Base-by-base conservation (phyloP, 1,140 invertebrate species). In the Battus philenor region DNA sequence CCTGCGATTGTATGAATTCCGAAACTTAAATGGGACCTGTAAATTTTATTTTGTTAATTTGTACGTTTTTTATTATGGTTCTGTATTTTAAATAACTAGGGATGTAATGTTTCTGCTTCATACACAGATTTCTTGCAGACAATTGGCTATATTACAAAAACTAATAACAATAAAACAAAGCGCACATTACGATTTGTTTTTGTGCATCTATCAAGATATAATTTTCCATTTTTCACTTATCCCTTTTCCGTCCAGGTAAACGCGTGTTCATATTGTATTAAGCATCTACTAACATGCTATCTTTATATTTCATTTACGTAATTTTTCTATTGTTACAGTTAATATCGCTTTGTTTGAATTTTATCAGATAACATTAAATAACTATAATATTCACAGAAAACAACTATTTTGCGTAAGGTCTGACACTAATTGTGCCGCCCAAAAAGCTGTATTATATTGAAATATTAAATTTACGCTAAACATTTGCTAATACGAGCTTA, bases 211-310 rank as follows among this genome's bases (percentile, higher is more conserved):
- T 38, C 18, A 50, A 52, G 45, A 36, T 50, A 62, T 66, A 59
- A 64, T 61, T 79, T 74, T 51, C 54, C 52, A 68, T 63, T 30
- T 58, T 60, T 64, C 52, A 70, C 61, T 66, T 59, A 58, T 63
- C 68, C 62, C 78, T 69, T 82, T 68, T 83, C 79, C 79, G 79
- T 83, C 79, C 79, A 83, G 67, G 50, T 67, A 63, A 43, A 77
- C 68, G 65, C 76, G 76, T 83, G 76, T 80, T 80, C 74, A 80
- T 74, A 69, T 69, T 61, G 47, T 69, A 41, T 41, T 16, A 29
- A 51, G 32, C 45, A 33, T 54, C 36, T 32, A 49, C 53, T 44
- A 44, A 52, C 20, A 49, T 27, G 31, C 41, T 41, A 56, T 33
- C 51, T 41, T 43, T 39, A 29, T 47, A 18, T 44, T 45, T 45